Conservation (phyloP, 1,140 invertebrate species). For the Ruditapes philippinarum region DNA sequence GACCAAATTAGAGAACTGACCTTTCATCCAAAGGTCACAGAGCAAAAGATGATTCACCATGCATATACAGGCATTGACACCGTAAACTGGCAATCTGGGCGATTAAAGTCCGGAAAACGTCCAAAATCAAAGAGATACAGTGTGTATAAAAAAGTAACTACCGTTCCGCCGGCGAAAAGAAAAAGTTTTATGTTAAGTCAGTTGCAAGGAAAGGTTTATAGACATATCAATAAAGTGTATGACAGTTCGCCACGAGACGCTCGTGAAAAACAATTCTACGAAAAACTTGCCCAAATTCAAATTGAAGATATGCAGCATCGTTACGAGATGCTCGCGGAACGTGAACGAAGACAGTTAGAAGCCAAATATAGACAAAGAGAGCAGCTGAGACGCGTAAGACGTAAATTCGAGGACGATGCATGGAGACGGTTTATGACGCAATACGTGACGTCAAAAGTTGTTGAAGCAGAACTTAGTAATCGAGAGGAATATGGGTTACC, state of each 20-base stretch:
- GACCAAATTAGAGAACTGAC: slow-evolving; percentile 66
- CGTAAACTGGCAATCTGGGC: background rate
- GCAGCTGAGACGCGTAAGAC: slow-evolving; percentile 72
- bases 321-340: slow-evolving; percentile 65
- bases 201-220: slow-evolving; percentile 68
- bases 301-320: slow-evolving; percentile 62
- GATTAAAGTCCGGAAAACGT: background rate
- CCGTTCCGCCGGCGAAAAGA: slow-evolving; percentile 9
- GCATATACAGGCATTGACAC: slow-evolving; percentile 61
- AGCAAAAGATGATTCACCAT: slow-evolving; percentile 47
- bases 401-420: slow-evolving; percentile 75
- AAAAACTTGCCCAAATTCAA: slow-evolving; percentile 74
- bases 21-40: slow-evolving; percentile 58
- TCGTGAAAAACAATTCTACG: slow-evolving; percentile 73
- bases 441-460: slow-evolving; percentile 77
- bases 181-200: slow-evolving; percentile 62
- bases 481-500: slow-evolving; percentile 77
- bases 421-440: slow-evolving; percentile 76
- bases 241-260: slow-evolving; percentile 59
- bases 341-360: slow-evolving; percentile 66
- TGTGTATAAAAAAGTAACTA: slow-evolving; percentile 51
- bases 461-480: slow-evolving; percentile 75
- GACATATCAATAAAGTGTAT: slow-evolving; percentile 74
- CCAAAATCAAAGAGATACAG: slow-evolving; percentile 10
- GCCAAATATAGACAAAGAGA: slow-evolving; percentile 72